A percentile compares a stretch with the other conserved stretches of the same genome.
Conservation (phyloP, 1,140 invertebrate genomes). For the Theocolax elegans region DNA sequence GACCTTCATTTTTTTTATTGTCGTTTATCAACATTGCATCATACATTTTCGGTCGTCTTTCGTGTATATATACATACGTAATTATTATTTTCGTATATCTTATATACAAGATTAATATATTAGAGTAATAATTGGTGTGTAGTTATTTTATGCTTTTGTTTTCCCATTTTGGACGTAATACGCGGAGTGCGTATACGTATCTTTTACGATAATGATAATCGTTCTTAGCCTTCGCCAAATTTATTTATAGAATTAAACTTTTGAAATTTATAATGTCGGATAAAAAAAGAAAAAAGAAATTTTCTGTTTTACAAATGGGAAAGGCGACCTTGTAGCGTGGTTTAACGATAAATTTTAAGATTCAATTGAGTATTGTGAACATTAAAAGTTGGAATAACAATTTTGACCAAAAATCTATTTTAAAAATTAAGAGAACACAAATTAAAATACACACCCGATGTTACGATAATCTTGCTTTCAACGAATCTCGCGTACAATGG, state of each 20-base stretch:
- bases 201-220: conserved; percentile 13
- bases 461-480: too few relatives aligned
- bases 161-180: conserved; percentile 2
- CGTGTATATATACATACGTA: neutral
- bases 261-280: conserved; percentile 5
- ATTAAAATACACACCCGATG: too few relatives aligned
- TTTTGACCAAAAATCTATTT: too few relatives aligned
- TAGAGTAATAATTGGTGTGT: conserved; percentile 32
- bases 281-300: too few relatives aligned
- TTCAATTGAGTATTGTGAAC: too few relatives aligned
- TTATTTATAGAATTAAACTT: conserved; percentile 16
- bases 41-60: neutral
- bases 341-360: too few relatives aligned
- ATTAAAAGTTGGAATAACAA: too few relatives aligned
- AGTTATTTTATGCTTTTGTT: conserved; percentile 32
- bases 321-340: too few relatives aligned
- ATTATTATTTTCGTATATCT: neutral
- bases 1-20: too few relatives aligned
- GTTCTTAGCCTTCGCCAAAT: neutral
- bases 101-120: conserved; percentile 9
- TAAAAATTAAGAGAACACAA: too few relatives aligned
- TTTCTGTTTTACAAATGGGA: too few relatives aligned
- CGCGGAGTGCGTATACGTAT: neutral
- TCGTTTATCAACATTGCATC: conserved; percentile 20
- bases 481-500: too few relatives aligned